Evolutionary conservation across 2,113 vertebrate genomes (phyloP).

Genomic region (Chionis minor): DNA sequence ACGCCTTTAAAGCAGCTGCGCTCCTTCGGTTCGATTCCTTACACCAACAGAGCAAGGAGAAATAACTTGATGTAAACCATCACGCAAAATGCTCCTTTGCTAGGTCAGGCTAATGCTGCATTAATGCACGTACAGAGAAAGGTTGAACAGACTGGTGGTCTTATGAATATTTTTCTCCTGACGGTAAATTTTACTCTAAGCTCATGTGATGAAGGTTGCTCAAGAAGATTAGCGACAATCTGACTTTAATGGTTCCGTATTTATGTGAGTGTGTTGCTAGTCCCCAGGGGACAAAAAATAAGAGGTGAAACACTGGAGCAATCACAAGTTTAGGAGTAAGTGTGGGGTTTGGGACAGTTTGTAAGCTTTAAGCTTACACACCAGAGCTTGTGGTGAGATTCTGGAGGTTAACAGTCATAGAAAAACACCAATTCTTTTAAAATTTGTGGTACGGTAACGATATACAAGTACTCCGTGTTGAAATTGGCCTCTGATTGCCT

Average conservation of each 20-base stretch:
- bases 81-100: background rate
- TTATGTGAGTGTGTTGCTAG: background rate
- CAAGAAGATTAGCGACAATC: background rate
- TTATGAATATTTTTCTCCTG: background rate
- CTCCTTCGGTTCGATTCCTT: background rate
- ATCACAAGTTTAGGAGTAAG: background rate
- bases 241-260: background rate
- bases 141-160: background rate
- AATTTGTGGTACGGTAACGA: background rate
- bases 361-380: no score
- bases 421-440: background rate
- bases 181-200: background rate
- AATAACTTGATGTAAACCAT: background rate
- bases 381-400: background rate
- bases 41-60: background rate
- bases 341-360: background rate
- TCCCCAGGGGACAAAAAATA: background rate
- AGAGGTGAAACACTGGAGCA: background rate
- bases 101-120: background rate
- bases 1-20: background rate
- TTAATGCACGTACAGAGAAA: background rate
- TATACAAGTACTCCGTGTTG: background rate
- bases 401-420: background rate
- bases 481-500: background rate
- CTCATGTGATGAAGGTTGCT: background rate